phyloP scores from a whole-genome alignment of 2,113 vertebrate species.

The Pterophyllum scalare region DNA sequence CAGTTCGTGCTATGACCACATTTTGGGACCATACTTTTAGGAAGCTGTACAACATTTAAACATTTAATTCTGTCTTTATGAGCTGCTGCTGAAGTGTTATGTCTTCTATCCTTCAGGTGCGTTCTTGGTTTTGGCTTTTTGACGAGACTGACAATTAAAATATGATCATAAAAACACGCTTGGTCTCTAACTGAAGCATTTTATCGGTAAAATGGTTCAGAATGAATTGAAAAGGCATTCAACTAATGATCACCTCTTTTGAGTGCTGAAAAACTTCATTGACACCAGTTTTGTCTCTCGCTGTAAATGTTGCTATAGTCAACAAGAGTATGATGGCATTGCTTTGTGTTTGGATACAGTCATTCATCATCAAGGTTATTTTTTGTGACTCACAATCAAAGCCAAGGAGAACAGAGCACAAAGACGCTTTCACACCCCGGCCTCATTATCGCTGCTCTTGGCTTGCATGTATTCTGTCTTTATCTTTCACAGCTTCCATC shows the following conservation, averaged over 20 bases:
- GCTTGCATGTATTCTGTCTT: background rate
- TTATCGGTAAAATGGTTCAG: background rate
- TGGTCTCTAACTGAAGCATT: background rate
- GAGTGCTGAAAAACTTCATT: background rate
- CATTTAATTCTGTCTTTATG: background rate
- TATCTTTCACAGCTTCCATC: constrained; percentile 22
- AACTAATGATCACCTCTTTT: background rate
- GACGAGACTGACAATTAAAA: background rate
- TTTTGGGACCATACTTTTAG: background rate
- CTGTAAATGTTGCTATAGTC: background rate
- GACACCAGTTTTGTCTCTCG: background rate
- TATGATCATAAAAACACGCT: background rate
- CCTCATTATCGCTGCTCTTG: constrained; percentile 35
- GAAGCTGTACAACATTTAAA: background rate
- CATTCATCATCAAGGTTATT: background rate
- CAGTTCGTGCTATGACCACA: background rate
- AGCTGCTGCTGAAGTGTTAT: background rate
- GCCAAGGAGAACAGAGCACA: background rate
- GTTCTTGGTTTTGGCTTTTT: background rate
- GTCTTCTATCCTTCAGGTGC: background rate
- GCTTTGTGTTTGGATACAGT: background rate
- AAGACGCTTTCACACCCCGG: background rate
- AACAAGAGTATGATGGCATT: background rate
- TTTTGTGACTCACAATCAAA: constrained; percentile 10
- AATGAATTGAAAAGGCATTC: background rate